A percentile compares a stretch with the other conserved stretches of the same genome.
Conservation (phyloP, 2,888 invertebrate genomes). For the Chrysotoxum bicinctum region DNA sequence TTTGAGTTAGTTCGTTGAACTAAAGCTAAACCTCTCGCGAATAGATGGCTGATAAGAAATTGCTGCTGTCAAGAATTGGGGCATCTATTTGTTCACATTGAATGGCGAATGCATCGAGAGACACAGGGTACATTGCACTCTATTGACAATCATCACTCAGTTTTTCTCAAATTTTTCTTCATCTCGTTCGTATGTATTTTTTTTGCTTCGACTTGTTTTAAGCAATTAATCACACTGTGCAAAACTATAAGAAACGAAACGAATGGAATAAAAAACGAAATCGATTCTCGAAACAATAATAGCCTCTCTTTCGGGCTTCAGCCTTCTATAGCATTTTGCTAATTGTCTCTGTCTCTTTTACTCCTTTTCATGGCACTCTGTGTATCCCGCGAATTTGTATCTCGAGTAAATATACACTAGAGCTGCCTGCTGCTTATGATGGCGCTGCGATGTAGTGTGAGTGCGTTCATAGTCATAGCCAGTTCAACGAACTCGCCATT, state of each 20-base stretch:
- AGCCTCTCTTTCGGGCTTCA: constrained; percentile 41
- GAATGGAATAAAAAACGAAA: constrained; percentile 63
- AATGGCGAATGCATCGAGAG: constrained; percentile 33
- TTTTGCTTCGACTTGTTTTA: constrained; percentile 51
- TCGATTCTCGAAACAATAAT: constrained; percentile 62
- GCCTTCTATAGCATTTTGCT: constrained; percentile 22
- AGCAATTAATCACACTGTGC: constrained; percentile 64
- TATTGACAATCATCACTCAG: constrained; percentile 54
- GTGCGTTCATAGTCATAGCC: constrained; percentile 75
- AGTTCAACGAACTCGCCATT: constrained; percentile 82
- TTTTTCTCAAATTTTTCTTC: constrained; percentile 17
- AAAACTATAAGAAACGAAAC: constrained; percentile 37
- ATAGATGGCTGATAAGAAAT: constrained; percentile 22
- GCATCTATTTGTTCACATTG: constrained; percentile 12
- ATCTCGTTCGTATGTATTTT: constrained; percentile 6
- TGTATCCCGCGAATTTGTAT: constrained; percentile 76
- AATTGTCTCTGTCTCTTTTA: constrained; percentile 12
- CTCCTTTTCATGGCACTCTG: constrained; percentile 62
- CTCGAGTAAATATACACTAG: constrained; percentile 42
- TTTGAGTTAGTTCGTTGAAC: constrained; percentile 60
- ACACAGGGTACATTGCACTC: constrained; percentile 56
- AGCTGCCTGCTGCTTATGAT: constrained; percentile 25
- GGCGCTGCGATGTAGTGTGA: constrained; percentile 36
- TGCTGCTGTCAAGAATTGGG: constrained; percentile 12
- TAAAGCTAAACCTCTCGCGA: not conserved